A percentile compares a stretch with the other conserved stretches of the same genome.
These are phyloP conservation scores for Drosophila anomalata DNA, from an alignment of 2,888 invertebrate genomes.

Conservation along the genomic window DNA sequence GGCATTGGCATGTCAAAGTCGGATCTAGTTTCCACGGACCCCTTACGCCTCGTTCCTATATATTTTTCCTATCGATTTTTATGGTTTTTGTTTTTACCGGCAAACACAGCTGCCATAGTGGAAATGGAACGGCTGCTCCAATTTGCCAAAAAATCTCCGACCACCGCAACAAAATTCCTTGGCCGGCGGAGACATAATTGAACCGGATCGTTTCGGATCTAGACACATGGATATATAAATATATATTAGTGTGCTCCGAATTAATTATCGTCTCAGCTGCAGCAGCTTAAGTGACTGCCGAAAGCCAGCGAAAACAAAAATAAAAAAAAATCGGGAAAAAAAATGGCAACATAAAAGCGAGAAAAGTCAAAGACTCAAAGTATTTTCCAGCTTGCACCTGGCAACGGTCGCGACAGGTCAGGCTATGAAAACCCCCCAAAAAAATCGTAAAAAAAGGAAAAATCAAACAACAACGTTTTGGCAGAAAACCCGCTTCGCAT, in stretches of 20 bases:
- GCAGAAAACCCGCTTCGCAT: conserved; percentile 57
- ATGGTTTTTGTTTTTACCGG: conserved; percentile 18
- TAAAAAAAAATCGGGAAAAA: conserved; percentile 18
- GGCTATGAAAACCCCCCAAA: conserved; percentile 31
- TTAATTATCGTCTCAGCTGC: conserved; percentile 70
- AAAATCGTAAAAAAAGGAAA: conserved; percentile 35
- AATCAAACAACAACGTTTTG: conserved; percentile 22
- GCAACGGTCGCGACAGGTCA: conserved; percentile 69
- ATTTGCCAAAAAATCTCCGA: conserved; percentile 64
- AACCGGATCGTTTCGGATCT: conserved; percentile 63
- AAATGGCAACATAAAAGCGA: conserved; percentile 28
- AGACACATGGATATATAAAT: conserved; percentile 10
- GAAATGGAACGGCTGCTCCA: conserved; percentile 74
- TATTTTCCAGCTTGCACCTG: conserved; percentile 68
- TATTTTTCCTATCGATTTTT: not conserved
- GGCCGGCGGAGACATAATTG: conserved; percentile 57
- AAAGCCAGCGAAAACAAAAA: conserved; percentile 43
- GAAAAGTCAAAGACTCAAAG: conserved; percentile 67
- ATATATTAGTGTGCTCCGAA: conserved; percentile 55
- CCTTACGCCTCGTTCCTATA: not conserved
- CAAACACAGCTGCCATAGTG: conserved; percentile 56
- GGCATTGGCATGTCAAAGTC: conserved; percentile 59
- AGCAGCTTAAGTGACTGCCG: conserved; percentile 72
- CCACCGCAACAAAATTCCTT: conserved; percentile 58
- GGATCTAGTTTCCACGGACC: conserved; percentile 24